phyloP scores from a whole-genome alignment of 2,888 invertebrate species.

The Zaprionus bogoriensis region DNA sequence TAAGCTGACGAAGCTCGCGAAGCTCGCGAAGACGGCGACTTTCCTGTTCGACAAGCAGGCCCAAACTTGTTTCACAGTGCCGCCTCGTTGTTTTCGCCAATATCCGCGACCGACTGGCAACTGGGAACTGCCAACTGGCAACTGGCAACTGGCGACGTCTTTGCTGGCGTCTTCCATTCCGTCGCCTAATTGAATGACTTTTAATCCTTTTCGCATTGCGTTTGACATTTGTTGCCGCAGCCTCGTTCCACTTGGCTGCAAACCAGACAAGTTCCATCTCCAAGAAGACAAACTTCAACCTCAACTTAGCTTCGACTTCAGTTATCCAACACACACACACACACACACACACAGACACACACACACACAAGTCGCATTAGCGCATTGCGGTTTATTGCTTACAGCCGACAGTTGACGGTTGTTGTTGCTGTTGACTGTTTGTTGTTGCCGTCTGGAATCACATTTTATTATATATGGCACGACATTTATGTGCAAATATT shows the following conservation, averaged over 20 bases:
- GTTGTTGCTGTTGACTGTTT: slow-evolving; percentile 23
- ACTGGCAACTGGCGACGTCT: slow-evolving; percentile 34
- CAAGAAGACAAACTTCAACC: slow-evolving; percentile 2
- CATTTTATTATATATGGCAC: slow-evolving; percentile 72
- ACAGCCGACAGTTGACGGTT: slow-evolving; percentile 44
- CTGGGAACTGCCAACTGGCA: neutral
- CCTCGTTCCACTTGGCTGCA: slow-evolving; percentile 51
- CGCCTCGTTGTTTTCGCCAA: no score
- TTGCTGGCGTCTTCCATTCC: slow-evolving; percentile 22
- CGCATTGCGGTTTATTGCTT: slow-evolving; percentile 73
- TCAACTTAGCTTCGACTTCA: slow-evolving; percentile 11
- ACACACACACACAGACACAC: no score
- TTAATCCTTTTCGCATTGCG: slow-evolving; percentile 80
- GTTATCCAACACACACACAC: slow-evolving; percentile 43
- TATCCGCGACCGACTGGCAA: slow-evolving; percentile 12
- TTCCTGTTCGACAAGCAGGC: slow-evolving; percentile 49
- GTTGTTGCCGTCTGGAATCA: slow-evolving; percentile 53
- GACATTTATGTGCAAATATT: slow-evolving; percentile 80
- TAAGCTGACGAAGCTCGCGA: slow-evolving; percentile 55
- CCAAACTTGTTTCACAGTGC: slow-evolving; percentile 70
- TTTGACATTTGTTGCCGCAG: slow-evolving; percentile 67
- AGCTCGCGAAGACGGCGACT: slow-evolving; percentile 50
- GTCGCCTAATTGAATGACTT: slow-evolving; percentile 74
- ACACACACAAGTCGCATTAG: slow-evolving; percentile 54
- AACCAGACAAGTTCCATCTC: slow-evolving; percentile 28